These are phyloP conservation scores for Erpetoichthys calabaricus DNA, from an alignment of 2,797 vertebrate genomes.

Conservation along the genomic window DNA sequence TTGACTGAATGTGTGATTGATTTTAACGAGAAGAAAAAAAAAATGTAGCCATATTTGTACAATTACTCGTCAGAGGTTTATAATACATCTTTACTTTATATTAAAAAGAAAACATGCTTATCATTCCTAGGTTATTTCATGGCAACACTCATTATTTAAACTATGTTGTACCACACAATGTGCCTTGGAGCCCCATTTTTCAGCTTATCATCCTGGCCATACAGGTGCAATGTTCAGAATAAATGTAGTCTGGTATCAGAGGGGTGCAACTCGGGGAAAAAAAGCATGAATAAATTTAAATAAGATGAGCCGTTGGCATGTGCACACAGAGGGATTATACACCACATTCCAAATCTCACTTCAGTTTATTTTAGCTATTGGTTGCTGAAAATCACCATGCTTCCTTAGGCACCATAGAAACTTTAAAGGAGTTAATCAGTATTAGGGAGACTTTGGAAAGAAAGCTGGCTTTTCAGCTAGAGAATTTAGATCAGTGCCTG, in stretches of 20 bases:
- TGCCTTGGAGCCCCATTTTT: background rate
- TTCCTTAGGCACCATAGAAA: background rate
- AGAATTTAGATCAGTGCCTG: background rate
- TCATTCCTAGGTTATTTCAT: too few species aligned
- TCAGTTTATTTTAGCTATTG: background rate
- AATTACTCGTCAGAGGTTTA: too few species aligned
- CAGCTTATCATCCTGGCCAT: background rate
- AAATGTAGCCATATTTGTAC: too few species aligned
- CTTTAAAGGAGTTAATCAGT: constrained; percentile 1
- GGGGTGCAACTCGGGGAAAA: background rate
- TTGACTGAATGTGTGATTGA: too few species aligned
- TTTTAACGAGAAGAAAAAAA: too few species aligned
- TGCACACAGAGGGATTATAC: background rate
- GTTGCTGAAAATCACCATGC: background rate
- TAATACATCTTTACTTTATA: too few species aligned
- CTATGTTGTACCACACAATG: too few species aligned
- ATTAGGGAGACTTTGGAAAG: background rate
- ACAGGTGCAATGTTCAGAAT: background rate
- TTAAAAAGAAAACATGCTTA: too few species aligned
- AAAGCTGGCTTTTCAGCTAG: background rate
- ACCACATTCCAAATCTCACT: background rate
- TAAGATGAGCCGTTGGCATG: background rate
- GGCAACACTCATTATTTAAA: too few species aligned
- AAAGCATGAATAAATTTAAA: constrained; percentile 2
- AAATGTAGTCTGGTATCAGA: background rate